phyloP scores from a whole-genome alignment of 2,888 invertebrate genomes.

The Leptinotarsa juncta region DNA sequence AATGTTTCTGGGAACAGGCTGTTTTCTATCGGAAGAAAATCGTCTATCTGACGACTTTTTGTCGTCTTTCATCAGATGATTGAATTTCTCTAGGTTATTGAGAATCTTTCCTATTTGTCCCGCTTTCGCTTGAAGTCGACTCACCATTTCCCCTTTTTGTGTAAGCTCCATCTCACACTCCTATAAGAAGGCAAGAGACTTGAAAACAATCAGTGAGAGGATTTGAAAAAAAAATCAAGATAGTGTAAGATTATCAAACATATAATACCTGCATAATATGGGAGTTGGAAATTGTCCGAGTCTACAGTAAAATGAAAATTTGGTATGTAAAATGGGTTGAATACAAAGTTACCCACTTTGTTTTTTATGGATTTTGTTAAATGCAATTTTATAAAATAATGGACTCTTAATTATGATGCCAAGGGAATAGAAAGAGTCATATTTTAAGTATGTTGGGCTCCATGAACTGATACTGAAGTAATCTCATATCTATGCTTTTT shows the following conservation, averaged over 20 bases:
- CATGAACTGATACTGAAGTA: too few relatives aligned
- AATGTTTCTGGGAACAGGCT: constrained; percentile 35
- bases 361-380: too few relatives aligned
- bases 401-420: background rate
- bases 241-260: too few relatives aligned
- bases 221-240: too few relatives aligned
- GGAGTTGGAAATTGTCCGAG: too few relatives aligned
- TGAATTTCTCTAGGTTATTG: constrained; percentile 89
- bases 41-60: constrained; percentile 54
- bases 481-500: too few relatives aligned
- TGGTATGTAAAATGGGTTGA: too few relatives aligned
- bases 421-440: too few relatives aligned
- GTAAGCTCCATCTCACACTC: constrained; percentile 96
- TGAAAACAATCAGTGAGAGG: constrained; percentile 18
- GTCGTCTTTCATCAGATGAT: constrained; percentile 76
- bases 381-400: background rate
- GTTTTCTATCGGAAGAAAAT: constrained; percentile 44
- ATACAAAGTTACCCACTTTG: too few relatives aligned
- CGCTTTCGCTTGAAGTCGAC: constrained; percentile 93
- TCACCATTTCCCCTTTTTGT: constrained; percentile 96
- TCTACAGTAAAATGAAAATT: too few relatives aligned
- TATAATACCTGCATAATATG: too few relatives aligned
- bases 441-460: too few relatives aligned
- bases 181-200: constrained; percentile 69
- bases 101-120: constrained; percentile 95